Base-by-base conservation (phyloP, 2,888 invertebrate genomes). In the Megaustenia siamemsis region DNA sequence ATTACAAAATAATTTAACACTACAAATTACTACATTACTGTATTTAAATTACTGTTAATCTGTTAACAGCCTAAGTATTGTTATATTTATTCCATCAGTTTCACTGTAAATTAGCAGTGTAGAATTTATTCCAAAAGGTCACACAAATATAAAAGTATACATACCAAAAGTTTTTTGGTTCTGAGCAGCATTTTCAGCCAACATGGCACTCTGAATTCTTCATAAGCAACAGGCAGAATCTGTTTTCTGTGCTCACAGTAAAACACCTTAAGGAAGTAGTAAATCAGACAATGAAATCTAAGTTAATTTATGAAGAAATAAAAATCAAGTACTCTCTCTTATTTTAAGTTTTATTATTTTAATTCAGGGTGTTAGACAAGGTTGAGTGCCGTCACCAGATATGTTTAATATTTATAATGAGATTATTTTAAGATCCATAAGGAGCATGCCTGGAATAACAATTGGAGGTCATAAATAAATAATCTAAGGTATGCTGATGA, bases 231-330 rank as follows among this genome's bases (percentile, higher is more conserved):
- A 6, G 93, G 91, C 43, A 94, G 90, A 63, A 94, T 88, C 73
- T 91, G 88, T 89, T 94, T 94, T 80, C 94, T 90, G 81, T 94
- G 93, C 89, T 94, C 94, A 92, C 94, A 94, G 89, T 94, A 94
- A 87, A 92, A 94, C 43, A 94, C 91, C 94, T 94, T 90, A 87
- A 86, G 71, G 21, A 45, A 73, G 49, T 1, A 45, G n/a, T 12
- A 18, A 60, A 45, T n/a, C 12, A 45, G 0, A 45, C 28, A 15
- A 45, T 73, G 12, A 73, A n/a, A 73, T 40, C 1, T 63, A 28
- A 63, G 10, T 28, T 1, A n/a, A 21, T 4, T 1, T 38, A 8
- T 18, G 18, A 18, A 1, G 35, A 10, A 49, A 32, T 4, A 21
- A 24, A 5, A 49, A 15, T 18, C 38, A 93, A 93, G 92, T 93